Percentiles rank a stretch among this genome's conserved stretches.
phyloP scores from a whole-genome alignment of 2,888 invertebrate genomes.

The Campaea margaritaria region DNA sequence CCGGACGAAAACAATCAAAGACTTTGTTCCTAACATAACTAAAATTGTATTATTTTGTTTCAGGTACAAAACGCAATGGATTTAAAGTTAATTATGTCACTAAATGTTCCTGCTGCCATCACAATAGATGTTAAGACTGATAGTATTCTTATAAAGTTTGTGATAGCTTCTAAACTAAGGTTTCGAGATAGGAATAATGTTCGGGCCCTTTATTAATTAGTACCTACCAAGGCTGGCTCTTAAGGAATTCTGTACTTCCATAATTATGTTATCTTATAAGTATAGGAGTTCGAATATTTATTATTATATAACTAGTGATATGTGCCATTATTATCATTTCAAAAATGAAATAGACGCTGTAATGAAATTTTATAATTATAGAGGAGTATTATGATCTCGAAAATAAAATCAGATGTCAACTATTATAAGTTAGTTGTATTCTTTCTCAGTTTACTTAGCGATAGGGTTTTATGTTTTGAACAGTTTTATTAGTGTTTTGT shows the following conservation, averaged over 20 bases:
- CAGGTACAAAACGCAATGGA: conserved; percentile 58
- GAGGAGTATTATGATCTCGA: conserved; percentile 53
- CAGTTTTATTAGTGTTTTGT: conserved; percentile 31
- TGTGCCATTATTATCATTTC: conserved; percentile 45
- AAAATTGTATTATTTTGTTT: conserved; percentile 47
- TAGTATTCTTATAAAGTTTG: conserved; percentile 71
- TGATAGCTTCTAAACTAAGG: conserved; percentile 62
- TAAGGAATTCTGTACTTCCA: conserved; percentile 27
- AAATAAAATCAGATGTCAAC: conserved; percentile 41
- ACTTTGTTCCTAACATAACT: background rate
- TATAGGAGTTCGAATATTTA: conserved; percentile 33
- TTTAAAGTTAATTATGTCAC: conserved; percentile 46
- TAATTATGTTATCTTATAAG: conserved; percentile 27
- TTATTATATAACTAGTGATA: conserved; percentile 11
- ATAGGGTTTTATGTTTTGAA: conserved; percentile 22
- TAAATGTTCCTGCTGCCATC: conserved; percentile 62
- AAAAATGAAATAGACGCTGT: conserved; percentile 43
- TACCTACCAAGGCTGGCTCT: conserved; percentile 32
- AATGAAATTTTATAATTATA: conserved; percentile 4
- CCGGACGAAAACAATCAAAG: too few species aligned
- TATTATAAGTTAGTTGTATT: conserved; percentile 39
- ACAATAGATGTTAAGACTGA: conserved; percentile 70
- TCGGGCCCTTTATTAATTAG: conserved; percentile 21
- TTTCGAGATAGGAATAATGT: conserved; percentile 37
- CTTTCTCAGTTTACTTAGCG: conserved; percentile 19